Evolutionary conservation across 2,888 invertebrate species (phyloP), one percentile per base, ranked within the genome.

Genomic region (Macrosoma leucophasiata): DNA sequence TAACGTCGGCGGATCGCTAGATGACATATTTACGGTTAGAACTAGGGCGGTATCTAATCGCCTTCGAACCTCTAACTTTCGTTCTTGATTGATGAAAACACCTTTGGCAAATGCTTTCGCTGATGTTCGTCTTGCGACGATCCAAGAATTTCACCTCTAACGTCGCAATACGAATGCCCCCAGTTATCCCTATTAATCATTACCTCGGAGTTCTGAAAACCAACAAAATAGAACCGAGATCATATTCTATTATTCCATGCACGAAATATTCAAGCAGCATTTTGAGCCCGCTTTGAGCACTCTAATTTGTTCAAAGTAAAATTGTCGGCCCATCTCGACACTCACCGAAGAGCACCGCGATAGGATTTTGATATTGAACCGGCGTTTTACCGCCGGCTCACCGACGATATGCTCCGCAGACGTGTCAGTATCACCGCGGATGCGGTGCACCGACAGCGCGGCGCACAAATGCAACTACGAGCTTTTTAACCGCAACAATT

Each of bases 61-160:
- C 85, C 87, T 88, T 88, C 87, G 87, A 87, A 81, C 87, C 87
- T 86, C 87, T 85, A 84, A 88, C 87, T 86, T 87, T 86, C 85
- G 85, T 87, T 86, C 87, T 86, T 87, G 86, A 87, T 87, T 86
- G 87, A 88, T 86, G 87, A 88, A 87, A 86, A 86, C 86, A 84
- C 86, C 84, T 84, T 88, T 87, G 88, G 87, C 87, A 87, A 88
- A 88, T 87, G 87, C 87, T 87, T 88, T 88, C 86, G 88, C 88
- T 76, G 74, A 71, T 66, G 87, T 85, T 70, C 77, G 87, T 88
- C 86, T 82, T 85, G 69, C 77, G 72, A 65, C 76, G 81, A 77
- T 87, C 86, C 81, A 86, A 86, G 86, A 87, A 88, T 88, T 88
- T 87, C 86, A 88, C 87, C 87, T 87, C 87, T 87, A 78, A 79